Percentiles rank a stretch among this genome's conserved stretches.
Conservation (phyloP, 2,113 vertebrate genomes). For the Corynorhinus townsendii region DNA sequence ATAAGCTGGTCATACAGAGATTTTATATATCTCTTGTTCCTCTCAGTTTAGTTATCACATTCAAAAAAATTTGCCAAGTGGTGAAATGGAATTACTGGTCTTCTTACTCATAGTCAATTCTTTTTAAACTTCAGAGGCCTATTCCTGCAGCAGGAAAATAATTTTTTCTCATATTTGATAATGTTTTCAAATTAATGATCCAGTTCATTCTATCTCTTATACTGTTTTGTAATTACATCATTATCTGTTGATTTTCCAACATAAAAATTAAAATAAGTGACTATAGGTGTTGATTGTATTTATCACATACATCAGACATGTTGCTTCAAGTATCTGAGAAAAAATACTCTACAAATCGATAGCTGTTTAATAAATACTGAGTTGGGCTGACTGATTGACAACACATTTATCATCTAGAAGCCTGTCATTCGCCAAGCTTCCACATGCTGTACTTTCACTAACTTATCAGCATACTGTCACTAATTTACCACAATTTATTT, state of each 20-base stretch:
- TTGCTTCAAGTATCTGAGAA: neutral
- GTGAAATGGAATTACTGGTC: slow-evolving; percentile 43
- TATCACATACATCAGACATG: neutral
- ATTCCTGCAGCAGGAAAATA: neutral
- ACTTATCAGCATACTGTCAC: neutral
- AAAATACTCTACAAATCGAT: neutral
- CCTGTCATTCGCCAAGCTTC: neutral
- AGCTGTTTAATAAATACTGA: neutral
- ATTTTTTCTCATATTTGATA: neutral
- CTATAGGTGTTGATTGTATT: neutral
- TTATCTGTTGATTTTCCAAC: neutral
- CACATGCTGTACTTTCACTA: neutral
- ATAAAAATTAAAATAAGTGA: neutral
- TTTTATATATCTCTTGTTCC: neutral
- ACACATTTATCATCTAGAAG: neutral
- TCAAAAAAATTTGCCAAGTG: neutral
- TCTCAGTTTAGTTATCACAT: neutral
- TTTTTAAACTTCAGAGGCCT: slow-evolving; percentile 8
- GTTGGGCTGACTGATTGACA: neutral
- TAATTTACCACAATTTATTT: neutral
- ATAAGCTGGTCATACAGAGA: slow-evolving; percentile 19
- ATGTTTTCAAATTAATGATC: neutral
- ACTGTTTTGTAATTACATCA: neutral
- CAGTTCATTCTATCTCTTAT: neutral
- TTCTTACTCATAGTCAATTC: slow-evolving; percentile 1